These are phyloP conservation scores for Pyrocephalus nanus DNA, from an alignment of 2,797 vertebrate species.

Conservation along the genomic window DNA sequence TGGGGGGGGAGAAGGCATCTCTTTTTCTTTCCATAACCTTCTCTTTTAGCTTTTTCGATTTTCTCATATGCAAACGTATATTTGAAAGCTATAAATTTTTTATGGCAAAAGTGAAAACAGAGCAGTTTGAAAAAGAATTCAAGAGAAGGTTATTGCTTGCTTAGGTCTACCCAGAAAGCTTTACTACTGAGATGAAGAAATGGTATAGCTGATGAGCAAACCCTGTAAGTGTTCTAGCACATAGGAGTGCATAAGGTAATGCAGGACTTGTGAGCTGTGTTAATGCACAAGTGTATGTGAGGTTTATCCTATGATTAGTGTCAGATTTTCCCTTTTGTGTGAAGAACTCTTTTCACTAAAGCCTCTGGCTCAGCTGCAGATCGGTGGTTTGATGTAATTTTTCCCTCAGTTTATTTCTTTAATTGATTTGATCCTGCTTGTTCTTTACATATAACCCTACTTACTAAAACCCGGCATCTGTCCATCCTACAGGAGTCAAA, in stretches of 20 bases:
- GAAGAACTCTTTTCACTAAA: slow-evolving; percentile 28
- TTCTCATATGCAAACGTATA: slow-evolving; percentile 56
- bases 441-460: slow-evolving; percentile 22
- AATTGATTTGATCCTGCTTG: slow-evolving; percentile 49
- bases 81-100: slow-evolving; percentile 56
- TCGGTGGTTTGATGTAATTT: slow-evolving; percentile 22
- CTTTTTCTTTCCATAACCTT: slow-evolving; percentile 57
- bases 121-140: background rate
- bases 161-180: background rate
- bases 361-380: slow-evolving; percentile 42
- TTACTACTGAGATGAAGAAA: background rate
- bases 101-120: slow-evolving; percentile 5
- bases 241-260: background rate
- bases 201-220: background rate
- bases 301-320: slow-evolving; percentile 13
- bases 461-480: slow-evolving; percentile 28
- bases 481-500: background rate
- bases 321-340: slow-evolving; percentile 25
- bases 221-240: background rate
- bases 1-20: background rate
- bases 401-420: slow-evolving; percentile 54
- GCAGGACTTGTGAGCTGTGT: background rate
- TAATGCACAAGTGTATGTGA: background rate
- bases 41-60: slow-evolving; percentile 54
- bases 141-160: background rate